Percentiles rank a stretch among this genome's conserved stretches.
These are phyloP conservation scores for Blomia tropicalis DNA, from an alignment of 2,888 invertebrate species.

Conservation along the genomic window DNA sequence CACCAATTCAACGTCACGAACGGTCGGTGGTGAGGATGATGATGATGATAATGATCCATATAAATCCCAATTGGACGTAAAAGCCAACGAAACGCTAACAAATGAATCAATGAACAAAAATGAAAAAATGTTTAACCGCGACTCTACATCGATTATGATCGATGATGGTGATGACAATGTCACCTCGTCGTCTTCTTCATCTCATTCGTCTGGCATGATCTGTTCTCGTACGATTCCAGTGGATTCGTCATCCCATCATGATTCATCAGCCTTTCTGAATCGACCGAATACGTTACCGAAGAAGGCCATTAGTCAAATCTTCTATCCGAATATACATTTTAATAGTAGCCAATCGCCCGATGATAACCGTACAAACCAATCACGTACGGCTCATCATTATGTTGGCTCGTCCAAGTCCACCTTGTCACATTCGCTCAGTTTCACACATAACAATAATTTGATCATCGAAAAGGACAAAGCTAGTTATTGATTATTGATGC, in stretches of 20 bases:
- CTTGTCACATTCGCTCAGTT: conserved; percentile 7
- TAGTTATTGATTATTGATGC: no score
- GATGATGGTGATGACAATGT: not conserved
- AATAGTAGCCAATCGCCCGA: not conserved
- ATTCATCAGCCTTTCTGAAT: not conserved
- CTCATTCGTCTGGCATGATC: not conserved
- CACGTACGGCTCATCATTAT: not conserved
- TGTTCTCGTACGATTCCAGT: not conserved
- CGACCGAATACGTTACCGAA: not conserved
- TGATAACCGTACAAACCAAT: not conserved
- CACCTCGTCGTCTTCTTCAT: not conserved
- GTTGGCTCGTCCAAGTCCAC: not conserved
- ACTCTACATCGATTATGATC: not conserved
- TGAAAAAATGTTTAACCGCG: not conserved
- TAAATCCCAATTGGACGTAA: not conserved
- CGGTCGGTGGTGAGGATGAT: not conserved
- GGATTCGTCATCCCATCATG: not conserved
- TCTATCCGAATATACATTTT: not conserved
- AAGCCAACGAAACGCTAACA: not conserved
- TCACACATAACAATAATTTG: not conserved
- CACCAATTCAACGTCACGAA: not conserved
- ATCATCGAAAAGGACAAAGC: no score
- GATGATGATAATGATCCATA: not conserved
- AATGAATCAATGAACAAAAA: not conserved
- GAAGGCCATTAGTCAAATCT: conserved; percentile 13